phyloP scores from a whole-genome alignment of 1,140 invertebrate species.

The Maconellicoccus hirsutus region DNA sequence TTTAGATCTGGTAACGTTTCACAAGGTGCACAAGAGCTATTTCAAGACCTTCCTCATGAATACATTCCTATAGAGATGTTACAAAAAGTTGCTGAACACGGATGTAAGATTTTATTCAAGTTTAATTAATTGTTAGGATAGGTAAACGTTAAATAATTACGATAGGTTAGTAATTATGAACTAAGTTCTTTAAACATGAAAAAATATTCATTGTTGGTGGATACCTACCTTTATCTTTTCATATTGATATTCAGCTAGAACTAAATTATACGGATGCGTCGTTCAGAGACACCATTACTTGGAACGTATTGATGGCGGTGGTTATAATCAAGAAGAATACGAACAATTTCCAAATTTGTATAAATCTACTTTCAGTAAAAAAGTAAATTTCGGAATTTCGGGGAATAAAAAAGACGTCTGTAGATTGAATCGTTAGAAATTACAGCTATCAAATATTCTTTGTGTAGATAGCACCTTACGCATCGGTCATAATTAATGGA shows the following conservation, averaged over 20 bases:
- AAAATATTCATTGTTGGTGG: too few relatives aligned
- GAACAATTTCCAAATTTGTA: constrained; percentile 85
- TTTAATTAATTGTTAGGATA: too few relatives aligned
- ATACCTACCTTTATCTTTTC: too few relatives aligned
- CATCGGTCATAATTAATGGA: constrained; percentile 92
- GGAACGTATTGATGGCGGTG: constrained; percentile 78
- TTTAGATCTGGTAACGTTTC: constrained; percentile 33
- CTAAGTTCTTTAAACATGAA: too few relatives aligned
- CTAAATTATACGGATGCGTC: constrained; percentile 69
- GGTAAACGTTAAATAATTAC: too few relatives aligned
- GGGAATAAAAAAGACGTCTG: not conserved
- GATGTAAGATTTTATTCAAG: constrained; percentile 49
- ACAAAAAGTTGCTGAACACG: constrained; percentile 89
- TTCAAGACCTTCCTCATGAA: constrained; percentile 93
- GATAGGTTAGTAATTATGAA: too few relatives aligned
- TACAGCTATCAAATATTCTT: not conserved
- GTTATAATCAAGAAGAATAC: constrained; percentile 85
- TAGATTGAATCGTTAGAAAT: not conserved
- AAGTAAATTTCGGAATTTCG: constrained; percentile 40
- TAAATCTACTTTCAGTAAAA: constrained; percentile 91
- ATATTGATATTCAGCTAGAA: constrained; percentile 29
- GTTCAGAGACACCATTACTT: constrained; percentile 86
- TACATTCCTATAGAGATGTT: constrained; percentile 92
- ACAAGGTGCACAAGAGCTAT: constrained; percentile 92
- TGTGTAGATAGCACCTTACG: constrained; percentile 86